phyloP scores from a whole-genome alignment of 2,888 invertebrate genomes.

The Lasius fuliginosus region DNA sequence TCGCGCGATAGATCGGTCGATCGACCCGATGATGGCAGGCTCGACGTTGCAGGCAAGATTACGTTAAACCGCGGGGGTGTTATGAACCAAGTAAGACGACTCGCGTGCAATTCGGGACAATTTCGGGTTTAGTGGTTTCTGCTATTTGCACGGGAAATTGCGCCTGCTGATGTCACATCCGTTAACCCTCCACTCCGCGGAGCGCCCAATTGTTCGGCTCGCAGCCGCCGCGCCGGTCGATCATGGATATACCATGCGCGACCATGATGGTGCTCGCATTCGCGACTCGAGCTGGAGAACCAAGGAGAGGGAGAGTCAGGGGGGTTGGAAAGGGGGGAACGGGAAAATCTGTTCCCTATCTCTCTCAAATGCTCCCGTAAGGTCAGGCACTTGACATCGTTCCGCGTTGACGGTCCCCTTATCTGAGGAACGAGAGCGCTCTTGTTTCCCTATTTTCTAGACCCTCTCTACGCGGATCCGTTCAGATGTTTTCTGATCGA shows the following conservation, averaged over 20 bases:
- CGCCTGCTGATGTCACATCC: slow-evolving; percentile 85
- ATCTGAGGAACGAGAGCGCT: slow-evolving; percentile 32
- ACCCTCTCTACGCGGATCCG: slow-evolving; percentile 20
- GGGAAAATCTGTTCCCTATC: slow-evolving; percentile 39
- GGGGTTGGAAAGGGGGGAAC: background rate
- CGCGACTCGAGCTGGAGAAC: slow-evolving; percentile 26
- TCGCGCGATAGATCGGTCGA: slow-evolving; percentile 27
- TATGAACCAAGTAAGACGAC: slow-evolving; percentile 80
- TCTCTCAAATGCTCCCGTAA: slow-evolving; percentile 38
- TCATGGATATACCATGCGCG: slow-evolving; percentile 60
- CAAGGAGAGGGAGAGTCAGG: background rate
- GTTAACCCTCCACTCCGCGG: slow-evolving; percentile 77
- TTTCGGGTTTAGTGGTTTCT: slow-evolving; percentile 85
- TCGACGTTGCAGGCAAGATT: slow-evolving; percentile 48
- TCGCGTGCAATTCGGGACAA: slow-evolving; percentile 81
- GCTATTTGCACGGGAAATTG: slow-evolving; percentile 85
- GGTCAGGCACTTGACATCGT: slow-evolving; percentile 54
- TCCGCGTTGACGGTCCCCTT: slow-evolving; percentile 35
- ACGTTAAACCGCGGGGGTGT: slow-evolving; percentile 66
- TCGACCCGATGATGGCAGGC: slow-evolving; percentile 25
- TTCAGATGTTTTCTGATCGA: slow-evolving; percentile 43
- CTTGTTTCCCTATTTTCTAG: slow-evolving; percentile 43
- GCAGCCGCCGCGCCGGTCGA: slow-evolving; percentile 68
- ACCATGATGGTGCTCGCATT: slow-evolving; percentile 14
- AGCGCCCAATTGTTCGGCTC: slow-evolving; percentile 78